Conservation (phyloP, 2,888 invertebrate genomes). For the Periphyllus acericola region DNA sequence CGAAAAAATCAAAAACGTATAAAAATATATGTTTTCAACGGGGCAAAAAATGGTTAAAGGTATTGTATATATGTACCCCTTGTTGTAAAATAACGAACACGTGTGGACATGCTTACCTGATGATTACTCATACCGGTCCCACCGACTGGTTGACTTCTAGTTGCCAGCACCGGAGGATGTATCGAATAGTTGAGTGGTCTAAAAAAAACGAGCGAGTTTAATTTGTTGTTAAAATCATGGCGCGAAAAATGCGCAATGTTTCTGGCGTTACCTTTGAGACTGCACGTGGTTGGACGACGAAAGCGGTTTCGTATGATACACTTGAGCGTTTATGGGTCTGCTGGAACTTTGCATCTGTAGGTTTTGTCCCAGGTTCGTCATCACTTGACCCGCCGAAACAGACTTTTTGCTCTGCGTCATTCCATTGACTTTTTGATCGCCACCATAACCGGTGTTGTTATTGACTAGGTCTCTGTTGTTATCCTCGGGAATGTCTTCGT, state of each 20-base stretch:
- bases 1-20: too few species aligned
- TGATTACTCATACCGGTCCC: slow-evolving; percentile 63
- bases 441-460: slow-evolving; percentile 24
- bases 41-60: too few species aligned
- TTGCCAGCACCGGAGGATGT: slow-evolving; percentile 61
- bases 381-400: slow-evolving; percentile 29
- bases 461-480: slow-evolving; percentile 49
- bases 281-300: slow-evolving; percentile 34
- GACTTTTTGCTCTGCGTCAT: slow-evolving; percentile 18
- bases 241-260: background rate
- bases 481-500: slow-evolving; percentile 10
- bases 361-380: slow-evolving; percentile 54
- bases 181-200: slow-evolving; percentile 58
- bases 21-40: too few species aligned
- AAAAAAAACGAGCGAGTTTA: background rate
- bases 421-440: slow-evolving; percentile 46
- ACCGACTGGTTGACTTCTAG: slow-evolving; percentile 66
- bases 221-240: background rate
- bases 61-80: too few species aligned
- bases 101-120: slow-evolving; percentile 27
- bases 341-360: slow-evolving; percentile 57
- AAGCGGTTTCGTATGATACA: slow-evolving; percentile 51
- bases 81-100: background rate
- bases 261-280: slow-evolving; percentile 28
- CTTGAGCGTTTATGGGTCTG: slow-evolving; percentile 48